Conservation (phyloP, 1,140 invertebrate species). For the Diplogasteroides magnus region DNA sequence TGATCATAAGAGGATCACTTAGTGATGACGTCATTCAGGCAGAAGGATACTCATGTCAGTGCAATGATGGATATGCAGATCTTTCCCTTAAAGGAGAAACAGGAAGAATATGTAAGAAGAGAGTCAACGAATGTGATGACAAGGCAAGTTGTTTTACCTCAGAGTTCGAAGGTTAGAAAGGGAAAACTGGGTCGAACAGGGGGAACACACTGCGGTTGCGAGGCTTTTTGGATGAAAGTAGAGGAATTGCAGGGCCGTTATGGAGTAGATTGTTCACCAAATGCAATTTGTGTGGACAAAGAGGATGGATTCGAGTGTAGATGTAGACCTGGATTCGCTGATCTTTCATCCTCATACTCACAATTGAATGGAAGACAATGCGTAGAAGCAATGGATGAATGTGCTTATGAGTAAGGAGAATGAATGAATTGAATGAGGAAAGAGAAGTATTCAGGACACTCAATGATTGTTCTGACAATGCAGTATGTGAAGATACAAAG, state of each 20-base stretch:
- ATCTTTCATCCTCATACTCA: constrained; percentile 53
- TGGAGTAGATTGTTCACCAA: constrained; percentile 48
- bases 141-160: not conserved
- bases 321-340: constrained; percentile 54
- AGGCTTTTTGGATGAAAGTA: no score
- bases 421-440: no score
- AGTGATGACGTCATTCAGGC: no score
- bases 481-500: constrained; percentile 72
- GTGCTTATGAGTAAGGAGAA: constrained; percentile 59
- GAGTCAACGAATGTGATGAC: constrained; percentile 49
- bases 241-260: constrained; percentile 37
- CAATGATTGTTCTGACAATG: constrained; percentile 82
- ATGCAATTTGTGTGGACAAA: constrained; percentile 53
- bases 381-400: constrained; percentile 76
- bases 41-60: constrained; percentile 51
- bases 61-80: constrained; percentile 47
- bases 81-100: constrained; percentile 39
- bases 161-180: no score
- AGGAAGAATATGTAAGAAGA: constrained; percentile 41
- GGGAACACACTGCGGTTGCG: no score
- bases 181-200: no score
- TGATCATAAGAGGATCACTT: no score
- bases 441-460: constrained; percentile 71
- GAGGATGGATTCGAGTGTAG: constrained; percentile 40
- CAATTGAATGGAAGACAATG: constrained; percentile 44